Conservation (phyloP, 2,113 vertebrate genomes). For the Atlantisia rogersi region DNA sequence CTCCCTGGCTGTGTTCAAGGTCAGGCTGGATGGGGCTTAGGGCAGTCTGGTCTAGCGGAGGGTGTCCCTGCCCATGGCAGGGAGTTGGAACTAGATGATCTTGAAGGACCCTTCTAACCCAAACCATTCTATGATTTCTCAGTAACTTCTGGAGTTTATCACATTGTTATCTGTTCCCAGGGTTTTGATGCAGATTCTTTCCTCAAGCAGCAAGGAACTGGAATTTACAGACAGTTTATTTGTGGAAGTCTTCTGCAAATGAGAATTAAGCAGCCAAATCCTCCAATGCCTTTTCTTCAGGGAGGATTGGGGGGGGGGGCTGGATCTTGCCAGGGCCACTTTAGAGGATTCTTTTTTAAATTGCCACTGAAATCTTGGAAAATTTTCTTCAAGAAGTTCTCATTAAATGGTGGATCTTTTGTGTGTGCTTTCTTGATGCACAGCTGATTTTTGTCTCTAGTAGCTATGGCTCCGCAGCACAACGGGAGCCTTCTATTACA, state of each 20-base stretch:
- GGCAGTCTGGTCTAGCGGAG: too few species aligned
- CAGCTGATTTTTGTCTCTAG: neutral
- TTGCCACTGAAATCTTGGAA: neutral
- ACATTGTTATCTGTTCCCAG: neutral
- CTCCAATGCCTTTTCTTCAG: neutral
- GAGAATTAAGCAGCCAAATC: neutral
- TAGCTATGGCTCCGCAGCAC: neutral
- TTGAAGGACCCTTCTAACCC: too few species aligned
- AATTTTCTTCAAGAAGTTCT: neutral
- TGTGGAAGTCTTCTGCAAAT: neutral
- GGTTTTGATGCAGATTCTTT: neutral
- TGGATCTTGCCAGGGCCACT: neutral
- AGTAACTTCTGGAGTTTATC: neutral
- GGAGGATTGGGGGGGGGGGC: neutral
- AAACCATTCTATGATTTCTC: neutral
- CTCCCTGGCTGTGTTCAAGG: too few species aligned
- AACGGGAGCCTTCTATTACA: neutral
- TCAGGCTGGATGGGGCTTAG: too few species aligned
- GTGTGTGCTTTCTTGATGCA: neutral
- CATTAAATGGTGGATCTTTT: neutral
- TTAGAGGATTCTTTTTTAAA: neutral
- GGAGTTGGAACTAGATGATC: too few species aligned
- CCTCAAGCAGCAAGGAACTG: neutral
- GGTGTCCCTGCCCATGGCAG: too few species aligned
- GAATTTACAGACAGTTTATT: neutral